Evolutionary conservation across 2,888 invertebrate species (phyloP), one percentile per base, ranked within the genome.

Genomic region (Eupelmus urozonus): DNA sequence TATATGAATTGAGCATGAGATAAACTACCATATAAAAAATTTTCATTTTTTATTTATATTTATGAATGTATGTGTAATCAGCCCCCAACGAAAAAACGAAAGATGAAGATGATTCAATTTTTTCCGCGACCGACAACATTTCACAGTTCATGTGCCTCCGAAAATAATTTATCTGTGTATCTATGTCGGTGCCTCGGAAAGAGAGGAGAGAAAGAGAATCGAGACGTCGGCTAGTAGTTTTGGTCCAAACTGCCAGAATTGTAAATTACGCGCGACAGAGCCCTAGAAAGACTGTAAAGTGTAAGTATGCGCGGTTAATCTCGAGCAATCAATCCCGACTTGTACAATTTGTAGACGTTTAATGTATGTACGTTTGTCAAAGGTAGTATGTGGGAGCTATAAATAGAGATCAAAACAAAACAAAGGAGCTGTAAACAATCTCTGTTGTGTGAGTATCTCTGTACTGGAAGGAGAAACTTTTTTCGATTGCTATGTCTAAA

Each of bases 1-100:
- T 57, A 67, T n/a, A 67, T 72, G 72, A 63, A 34, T 72, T 62
- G 53, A 72, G n/a, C 60, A 62, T 63, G 66, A 71, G 51, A 76
- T 51, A 65, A 42, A 34, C 16, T 69, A 66, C 25, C 51, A 51
- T 60, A 53, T 62, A 34, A 45, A 45, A 69, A 67, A 76, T 53
- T 74, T 67, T 65, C 20, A 16, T 25, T 53, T 69, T 34, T 57
- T 34, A 34, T 34, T 34, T 34, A 34, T n/a, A n/a, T 34, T 34
- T 9, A 34, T 34, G 34, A 34, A n/a, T n/a, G n/a, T n/a, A n/a
- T n/a, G n/a, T n/a, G n/a, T 34, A 34, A 9, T 34, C 9, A 34
- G 3, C 34, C 34, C 34, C 34, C 34, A 34, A 34, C 3, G 34
- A 34, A 34, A 34, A 34, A 34, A 34, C 34, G 34, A 34, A 9